A percentile compares a stretch with the other conserved stretches of the same genome.
Conservation (phyloP, 2,797 vertebrate genomes). For the Siniperca obscura region DNA sequence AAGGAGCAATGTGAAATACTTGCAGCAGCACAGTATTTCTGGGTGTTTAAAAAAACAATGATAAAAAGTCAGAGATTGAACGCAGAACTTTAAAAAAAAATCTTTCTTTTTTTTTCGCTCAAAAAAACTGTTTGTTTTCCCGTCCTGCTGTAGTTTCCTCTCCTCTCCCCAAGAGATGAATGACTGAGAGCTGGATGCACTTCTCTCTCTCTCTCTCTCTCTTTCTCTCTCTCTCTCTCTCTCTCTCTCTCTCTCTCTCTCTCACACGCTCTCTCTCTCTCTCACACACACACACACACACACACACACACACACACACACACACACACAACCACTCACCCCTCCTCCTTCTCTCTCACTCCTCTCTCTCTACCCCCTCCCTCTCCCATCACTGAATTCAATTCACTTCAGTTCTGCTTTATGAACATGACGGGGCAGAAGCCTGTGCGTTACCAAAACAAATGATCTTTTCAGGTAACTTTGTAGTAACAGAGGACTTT, state of each 20-base stretch:
- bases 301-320: conserved; percentile 25
- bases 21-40: conserved; percentile 15
- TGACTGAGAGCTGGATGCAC: conserved; percentile 80
- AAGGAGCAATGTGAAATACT: conserved; percentile 20
- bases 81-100: conserved; percentile 30
- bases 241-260: conserved; percentile 61
- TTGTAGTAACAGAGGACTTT: not conserved
- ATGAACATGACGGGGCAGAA: conserved; percentile 65
- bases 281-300: conserved; percentile 23
- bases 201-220: conserved; percentile 52
- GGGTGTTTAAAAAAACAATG: conserved; percentile 10
- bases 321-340: conserved; percentile 26
- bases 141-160: conserved; percentile 71
- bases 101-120: not conserved
- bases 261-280: conserved; percentile 32
- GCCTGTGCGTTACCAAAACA: not conserved
- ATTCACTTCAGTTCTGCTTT: conserved; percentile 37
- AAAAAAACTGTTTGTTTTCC: conserved; percentile 12
- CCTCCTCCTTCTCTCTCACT: conserved; percentile 30
- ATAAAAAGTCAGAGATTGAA: conserved; percentile 13
- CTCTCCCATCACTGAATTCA: conserved; percentile 65
- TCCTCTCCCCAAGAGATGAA: conserved; percentile 80
- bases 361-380: conserved; percentile 49
- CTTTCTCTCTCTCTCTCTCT: conserved; percentile 61
- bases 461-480: not conserved